These are phyloP conservation scores for Poeciliopsis occidentalis DNA, from an alignment of 2,113 vertebrate species.

Conservation along the genomic window DNA sequence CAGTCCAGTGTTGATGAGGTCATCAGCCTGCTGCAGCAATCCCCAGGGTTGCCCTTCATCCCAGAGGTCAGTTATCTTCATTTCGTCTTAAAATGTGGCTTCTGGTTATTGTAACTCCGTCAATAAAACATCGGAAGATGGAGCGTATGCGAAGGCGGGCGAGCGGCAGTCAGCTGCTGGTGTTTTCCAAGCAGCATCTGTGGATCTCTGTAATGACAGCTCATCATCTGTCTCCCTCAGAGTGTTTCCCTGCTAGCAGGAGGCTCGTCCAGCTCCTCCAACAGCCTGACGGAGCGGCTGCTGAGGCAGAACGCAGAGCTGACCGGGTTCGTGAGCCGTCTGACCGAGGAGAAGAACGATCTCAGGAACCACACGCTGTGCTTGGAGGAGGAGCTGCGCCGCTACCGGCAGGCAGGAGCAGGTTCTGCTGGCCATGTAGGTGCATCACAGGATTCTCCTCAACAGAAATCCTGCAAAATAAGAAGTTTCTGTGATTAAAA, in stretches of 20 bases:
- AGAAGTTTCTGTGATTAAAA: no score
- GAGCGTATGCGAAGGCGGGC: background rate
- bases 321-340: conserved; percentile 89
- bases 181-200: background rate
- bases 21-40: conserved; percentile 83
- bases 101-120: no score
- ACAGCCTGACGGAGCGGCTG: conserved; percentile 86
- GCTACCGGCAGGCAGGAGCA: conserved; percentile 74
- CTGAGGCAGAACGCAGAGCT: conserved; percentile 94
- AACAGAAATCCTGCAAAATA: background rate
- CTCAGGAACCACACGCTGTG: conserved; percentile 87
- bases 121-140: background rate
- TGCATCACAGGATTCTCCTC: conserved; percentile 1
- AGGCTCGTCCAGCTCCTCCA: conserved; percentile 78
- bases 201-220: background rate
- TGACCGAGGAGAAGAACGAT: conserved; percentile 96
- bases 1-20: conserved; percentile 85
- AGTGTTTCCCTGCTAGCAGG: conserved; percentile 68
- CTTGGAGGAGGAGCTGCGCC: conserved; percentile 88
- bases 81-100: background rate
- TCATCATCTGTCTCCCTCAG: conserved; percentile 53
- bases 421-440: conserved; percentile 64
- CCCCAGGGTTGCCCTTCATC: conserved; percentile 71
- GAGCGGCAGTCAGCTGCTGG: conserved; percentile 1
- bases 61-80: conserved; percentile 78